Percentiles rank a stretch among this genome's conserved stretches.
Conservation (phyloP, 2,888 invertebrate genomes). For the Ophion costatus region DNA sequence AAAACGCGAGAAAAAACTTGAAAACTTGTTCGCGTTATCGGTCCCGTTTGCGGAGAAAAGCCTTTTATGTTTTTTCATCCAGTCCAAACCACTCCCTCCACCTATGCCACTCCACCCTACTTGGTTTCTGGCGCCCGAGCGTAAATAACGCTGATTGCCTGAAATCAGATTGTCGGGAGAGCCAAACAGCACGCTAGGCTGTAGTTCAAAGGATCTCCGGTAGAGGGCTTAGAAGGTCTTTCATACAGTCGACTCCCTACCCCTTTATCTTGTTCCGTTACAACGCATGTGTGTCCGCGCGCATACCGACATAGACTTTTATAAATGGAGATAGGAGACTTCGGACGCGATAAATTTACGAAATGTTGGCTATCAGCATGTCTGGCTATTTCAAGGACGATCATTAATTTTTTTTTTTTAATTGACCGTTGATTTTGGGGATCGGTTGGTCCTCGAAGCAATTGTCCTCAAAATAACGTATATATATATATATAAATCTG, state of each 20-base stretch:
- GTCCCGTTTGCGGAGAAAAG: conserved; percentile 18
- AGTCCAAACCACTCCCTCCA: neutral
- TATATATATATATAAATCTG: neutral
- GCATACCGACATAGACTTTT: too few relatives aligned
- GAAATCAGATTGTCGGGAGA: conserved; percentile 52
- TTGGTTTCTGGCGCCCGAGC: conserved; percentile 26
- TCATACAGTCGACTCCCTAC: neutral
- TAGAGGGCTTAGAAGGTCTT: conserved; percentile 9
- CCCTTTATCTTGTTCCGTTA: conserved; percentile 17
- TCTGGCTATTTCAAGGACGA: too few relatives aligned
- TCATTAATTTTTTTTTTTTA: too few relatives aligned
- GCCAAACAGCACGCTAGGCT: conserved; percentile 29
- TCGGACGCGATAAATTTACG: too few relatives aligned
- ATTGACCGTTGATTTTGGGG: too few relatives aligned
- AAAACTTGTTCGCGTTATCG: neutral
- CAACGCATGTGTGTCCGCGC: too few relatives aligned
- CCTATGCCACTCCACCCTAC: neutral
- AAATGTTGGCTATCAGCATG: too few relatives aligned
- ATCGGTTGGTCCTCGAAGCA: too few relatives aligned
- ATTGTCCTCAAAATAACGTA: neutral
- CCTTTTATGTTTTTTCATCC: neutral
- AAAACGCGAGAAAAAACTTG: neutral
- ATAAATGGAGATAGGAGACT: too few relatives aligned
- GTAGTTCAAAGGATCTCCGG: conserved; percentile 40
- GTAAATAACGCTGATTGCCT: conserved; percentile 54